Evolutionary conservation across 2,797 vertebrate species (phyloP).

Genomic region (Enteromius mattozi): DNA sequence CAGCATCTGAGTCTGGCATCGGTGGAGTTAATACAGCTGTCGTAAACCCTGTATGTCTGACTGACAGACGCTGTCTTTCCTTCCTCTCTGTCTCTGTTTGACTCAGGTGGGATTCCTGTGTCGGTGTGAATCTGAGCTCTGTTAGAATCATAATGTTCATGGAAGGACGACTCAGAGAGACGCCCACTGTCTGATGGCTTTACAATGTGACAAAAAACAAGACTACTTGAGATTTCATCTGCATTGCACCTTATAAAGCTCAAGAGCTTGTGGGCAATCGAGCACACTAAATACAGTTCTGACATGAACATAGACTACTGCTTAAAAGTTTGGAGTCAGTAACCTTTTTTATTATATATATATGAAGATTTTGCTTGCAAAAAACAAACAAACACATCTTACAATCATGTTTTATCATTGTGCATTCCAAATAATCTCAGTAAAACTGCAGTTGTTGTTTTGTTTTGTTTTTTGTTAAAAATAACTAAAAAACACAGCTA

Average conservation of each 20-base stretch:
- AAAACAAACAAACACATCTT: too few relatives aligned
- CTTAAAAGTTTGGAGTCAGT: not conserved
- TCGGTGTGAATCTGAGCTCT: conserved; percentile 2
- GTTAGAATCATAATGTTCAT: conserved; percentile 32
- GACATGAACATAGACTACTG: not conserved
- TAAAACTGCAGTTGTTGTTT: too few relatives aligned
- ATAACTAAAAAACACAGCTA: too few relatives aligned
- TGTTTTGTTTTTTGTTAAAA: too few relatives aligned
- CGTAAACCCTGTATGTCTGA: not conserved
- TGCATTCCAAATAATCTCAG: too few relatives aligned
- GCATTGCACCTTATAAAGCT: not conserved
- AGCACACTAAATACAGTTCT: not conserved
- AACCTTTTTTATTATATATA: not conserved
- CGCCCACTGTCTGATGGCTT: conserved; percentile 37
- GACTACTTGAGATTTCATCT: not conserved
- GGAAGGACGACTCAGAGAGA: conserved; percentile 1
- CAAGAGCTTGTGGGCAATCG: not conserved
- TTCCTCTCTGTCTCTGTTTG: conserved; percentile 8
- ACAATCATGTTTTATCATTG: too few relatives aligned
- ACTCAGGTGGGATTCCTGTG: conserved; percentile 14
- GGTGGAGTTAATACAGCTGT: not conserved
- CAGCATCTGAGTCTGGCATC: not conserved
- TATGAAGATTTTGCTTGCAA: too few relatives aligned
- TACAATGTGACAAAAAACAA: conserved; percentile 27
- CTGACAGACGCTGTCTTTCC: not conserved